phyloP scores from a whole-genome alignment of 2,888 invertebrate species.

The Pherbina coryleti region DNA sequence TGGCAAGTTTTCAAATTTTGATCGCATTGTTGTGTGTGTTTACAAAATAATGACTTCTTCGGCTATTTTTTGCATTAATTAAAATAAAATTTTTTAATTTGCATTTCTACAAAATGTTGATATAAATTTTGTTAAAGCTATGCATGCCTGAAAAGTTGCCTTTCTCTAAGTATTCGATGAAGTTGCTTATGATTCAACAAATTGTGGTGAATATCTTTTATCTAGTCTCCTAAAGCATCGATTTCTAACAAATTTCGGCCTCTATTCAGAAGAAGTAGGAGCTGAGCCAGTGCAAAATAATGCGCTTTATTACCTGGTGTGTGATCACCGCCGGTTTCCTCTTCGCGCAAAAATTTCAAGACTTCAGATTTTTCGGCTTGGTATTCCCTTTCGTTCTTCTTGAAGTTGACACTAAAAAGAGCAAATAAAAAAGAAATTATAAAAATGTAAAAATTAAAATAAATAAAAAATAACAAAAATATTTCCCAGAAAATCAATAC shows the following conservation, averaged over 20 bases:
- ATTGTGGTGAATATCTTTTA: neutral
- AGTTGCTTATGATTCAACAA: too few relatives aligned
- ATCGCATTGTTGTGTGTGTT: neutral
- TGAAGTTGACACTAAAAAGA: constrained; percentile 87
- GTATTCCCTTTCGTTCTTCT: constrained; percentile 93
- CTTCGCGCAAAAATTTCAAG: constrained; percentile 90
- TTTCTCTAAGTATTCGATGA: too few relatives aligned
- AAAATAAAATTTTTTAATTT: neutral
- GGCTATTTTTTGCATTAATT: neutral
- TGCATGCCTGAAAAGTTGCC: too few relatives aligned
- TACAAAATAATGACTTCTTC: too few relatives aligned
- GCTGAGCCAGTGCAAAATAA: constrained; percentile 62
- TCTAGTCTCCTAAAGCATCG: constrained; percentile 59
- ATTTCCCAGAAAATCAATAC: too few relatives aligned
- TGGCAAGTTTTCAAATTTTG: constrained; percentile 46
- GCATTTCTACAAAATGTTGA: neutral
- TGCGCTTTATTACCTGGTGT: constrained; percentile 75
- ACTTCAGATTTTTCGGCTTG: constrained; percentile 90
- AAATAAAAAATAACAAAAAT: neutral
- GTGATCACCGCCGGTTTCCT: constrained; percentile 80
- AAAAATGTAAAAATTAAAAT: neutral
- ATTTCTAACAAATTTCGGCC: constrained; percentile 59
- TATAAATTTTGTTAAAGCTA: too few relatives aligned
- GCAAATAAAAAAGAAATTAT: constrained; percentile 19
- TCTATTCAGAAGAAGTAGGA: constrained; percentile 62